Conservation (phyloP, 2,888 invertebrate species). For the Sericinus montela region DNA sequence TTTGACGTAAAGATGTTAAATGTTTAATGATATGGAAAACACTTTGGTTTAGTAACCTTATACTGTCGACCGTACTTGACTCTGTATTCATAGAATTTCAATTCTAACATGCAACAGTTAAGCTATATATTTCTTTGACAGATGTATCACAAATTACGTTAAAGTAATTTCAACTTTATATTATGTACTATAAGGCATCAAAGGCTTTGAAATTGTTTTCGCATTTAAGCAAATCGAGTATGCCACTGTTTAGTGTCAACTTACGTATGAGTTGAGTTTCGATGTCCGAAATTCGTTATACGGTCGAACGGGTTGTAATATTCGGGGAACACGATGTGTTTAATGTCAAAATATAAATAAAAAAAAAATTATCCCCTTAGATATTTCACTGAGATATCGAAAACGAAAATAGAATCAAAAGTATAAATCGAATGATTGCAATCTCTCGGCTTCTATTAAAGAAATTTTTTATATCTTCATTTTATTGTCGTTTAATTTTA, state of each 20-base stretch:
- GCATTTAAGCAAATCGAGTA: slow-evolving; percentile 43
- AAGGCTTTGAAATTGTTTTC: slow-evolving; percentile 22
- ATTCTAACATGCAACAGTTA: slow-evolving; percentile 21
- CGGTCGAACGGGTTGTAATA: slow-evolving; percentile 44
- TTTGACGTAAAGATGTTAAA: slow-evolving; percentile 66
- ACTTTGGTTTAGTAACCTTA: slow-evolving; percentile 65
- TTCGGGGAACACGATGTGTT: slow-evolving; percentile 38
- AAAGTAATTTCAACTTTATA: slow-evolving; percentile 24
- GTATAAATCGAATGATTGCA: too few relatives aligned
- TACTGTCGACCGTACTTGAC: slow-evolving; percentile 34
- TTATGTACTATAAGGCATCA: neutral
- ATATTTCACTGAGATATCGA: slow-evolving; percentile 6
- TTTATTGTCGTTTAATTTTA: too few relatives aligned
- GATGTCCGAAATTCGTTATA: slow-evolving; percentile 62
- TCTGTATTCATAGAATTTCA: slow-evolving; percentile 23
- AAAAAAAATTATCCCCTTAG: neutral
- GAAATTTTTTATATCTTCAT: too few relatives aligned
- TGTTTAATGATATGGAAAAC: slow-evolving; percentile 69
- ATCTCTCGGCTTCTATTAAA: too few relatives aligned
- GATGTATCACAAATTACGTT: neutral
- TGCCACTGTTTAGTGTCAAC: slow-evolving; percentile 70
- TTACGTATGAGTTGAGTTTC: slow-evolving; percentile 62
- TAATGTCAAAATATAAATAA: slow-evolving; percentile 25
- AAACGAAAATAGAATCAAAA: slow-evolving; percentile 6
- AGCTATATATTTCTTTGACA: slow-evolving; percentile 23